Base-by-base conservation (phyloP, 2,888 invertebrate genomes). In the Corythucha ciliata region DNA sequence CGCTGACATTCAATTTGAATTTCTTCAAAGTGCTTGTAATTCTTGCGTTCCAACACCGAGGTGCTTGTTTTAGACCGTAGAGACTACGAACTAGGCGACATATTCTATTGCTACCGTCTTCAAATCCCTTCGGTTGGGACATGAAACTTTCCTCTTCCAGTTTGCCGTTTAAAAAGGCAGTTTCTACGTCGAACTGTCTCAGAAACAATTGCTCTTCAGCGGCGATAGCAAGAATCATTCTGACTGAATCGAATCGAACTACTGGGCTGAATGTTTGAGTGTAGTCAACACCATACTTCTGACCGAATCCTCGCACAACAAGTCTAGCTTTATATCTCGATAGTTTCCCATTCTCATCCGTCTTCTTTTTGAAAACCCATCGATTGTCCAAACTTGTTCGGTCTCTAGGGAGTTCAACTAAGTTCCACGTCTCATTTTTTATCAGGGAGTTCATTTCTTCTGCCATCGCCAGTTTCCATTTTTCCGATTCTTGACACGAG, bases 81-180 rank as follows among this genome's bases (percentile, higher is more conserved):
- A 68, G 39, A 45, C 64, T 63, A 46, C 57, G 58, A n/a, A 59
- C 58, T 12, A 68, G 53, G 33, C 60, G 57, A 48, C 66, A 68
- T 4, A 65, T 63, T 18, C 48, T 32, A 5, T 39, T 41, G 4
- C 59, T 55, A 10, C 60, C 62, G 52, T 65, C 61, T 16, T 58
- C 48, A 46, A 58, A 63, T 6, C 66, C 65, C 46, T 63, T 57
- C 34, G 66, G 67, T 34, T 65, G 64, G 20, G 60, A 47, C 64
- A 65, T 64, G 36, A 60, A 65, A 8, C 66, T 60, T 21, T 58
- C 59, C 51, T 66, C 61, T 7, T 62, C 57, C 2, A 66, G 47
- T 4, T 60, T 52, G 5, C 64, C 41, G 14, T 24, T n/a, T n/a
- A 41, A 10, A 10, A 41, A 41, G 5, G 25, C 25, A 14, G 41